Evolutionary conservation across 2,113 vertebrate species (phyloP).

Genomic region (Myrmophylax atrothorax): DNA sequence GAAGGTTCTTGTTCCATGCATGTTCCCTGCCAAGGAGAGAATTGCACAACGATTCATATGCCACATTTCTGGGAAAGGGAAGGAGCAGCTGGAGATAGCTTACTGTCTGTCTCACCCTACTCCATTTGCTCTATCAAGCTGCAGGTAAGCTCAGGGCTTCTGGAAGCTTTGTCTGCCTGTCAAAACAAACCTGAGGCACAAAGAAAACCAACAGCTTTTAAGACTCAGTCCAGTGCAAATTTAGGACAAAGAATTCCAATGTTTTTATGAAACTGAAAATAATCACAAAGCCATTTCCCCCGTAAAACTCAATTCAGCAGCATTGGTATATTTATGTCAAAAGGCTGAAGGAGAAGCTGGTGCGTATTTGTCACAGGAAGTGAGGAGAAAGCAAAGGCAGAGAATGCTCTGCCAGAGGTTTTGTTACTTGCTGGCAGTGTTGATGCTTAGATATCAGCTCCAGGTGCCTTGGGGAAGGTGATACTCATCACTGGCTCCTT

Average conservation of each 20-base stretch:
- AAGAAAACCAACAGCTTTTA: background rate
- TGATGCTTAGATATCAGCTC: background rate
- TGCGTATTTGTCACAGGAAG: background rate
- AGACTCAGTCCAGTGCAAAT: background rate
- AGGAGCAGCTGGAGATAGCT: background rate
- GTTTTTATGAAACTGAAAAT: background rate
- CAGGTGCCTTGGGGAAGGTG: background rate
- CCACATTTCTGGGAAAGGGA: background rate
- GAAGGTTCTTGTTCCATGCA: background rate
- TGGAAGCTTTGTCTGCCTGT: background rate
- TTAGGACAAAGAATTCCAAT: background rate
- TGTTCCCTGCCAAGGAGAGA: background rate
- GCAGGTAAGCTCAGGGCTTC: slow-evolving; percentile 1
- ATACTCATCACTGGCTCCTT: background rate
- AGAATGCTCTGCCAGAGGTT: background rate
- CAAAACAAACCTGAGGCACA: background rate
- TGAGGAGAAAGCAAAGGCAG: background rate
- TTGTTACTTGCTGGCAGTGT: background rate
- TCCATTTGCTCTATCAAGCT: background rate
- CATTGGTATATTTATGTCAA: background rate
- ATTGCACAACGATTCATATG: background rate
- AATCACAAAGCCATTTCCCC: background rate
- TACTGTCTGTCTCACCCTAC: background rate
- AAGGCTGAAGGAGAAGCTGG: background rate
- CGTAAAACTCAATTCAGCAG: background rate